Evolutionary conservation across 2,113 vertebrate genomes (phyloP).

Genomic region (Cygnus buccinator): DNA sequence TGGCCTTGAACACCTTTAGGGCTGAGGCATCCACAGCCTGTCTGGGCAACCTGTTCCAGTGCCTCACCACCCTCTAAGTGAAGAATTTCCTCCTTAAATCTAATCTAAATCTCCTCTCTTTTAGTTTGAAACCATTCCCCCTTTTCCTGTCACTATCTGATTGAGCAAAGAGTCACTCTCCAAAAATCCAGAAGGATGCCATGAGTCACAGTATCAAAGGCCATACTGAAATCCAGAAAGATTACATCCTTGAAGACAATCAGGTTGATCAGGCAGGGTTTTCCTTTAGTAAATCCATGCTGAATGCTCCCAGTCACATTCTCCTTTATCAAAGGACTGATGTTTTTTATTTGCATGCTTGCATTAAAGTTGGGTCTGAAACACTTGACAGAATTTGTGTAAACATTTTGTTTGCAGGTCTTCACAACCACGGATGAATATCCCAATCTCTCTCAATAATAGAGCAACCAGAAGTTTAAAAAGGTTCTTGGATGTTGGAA

Average conservation of each 20-base stretch:
- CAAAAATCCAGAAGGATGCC: too few relatives aligned
- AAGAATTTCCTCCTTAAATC: too few relatives aligned
- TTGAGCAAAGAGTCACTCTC: too few relatives aligned
- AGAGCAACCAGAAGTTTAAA: neutral
- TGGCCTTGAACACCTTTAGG: too few relatives aligned
- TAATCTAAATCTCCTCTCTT: too few relatives aligned
- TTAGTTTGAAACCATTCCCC: too few relatives aligned
- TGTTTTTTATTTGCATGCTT: neutral
- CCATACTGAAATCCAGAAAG: too few relatives aligned
- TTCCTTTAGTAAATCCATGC: neutral
- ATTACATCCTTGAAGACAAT: neutral
- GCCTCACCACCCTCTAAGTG: too few relatives aligned
- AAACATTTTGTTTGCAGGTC: neutral
- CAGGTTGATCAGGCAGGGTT: neutral
- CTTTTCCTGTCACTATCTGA: too few relatives aligned
- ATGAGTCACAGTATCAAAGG: too few relatives aligned
- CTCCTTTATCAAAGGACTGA: neutral
- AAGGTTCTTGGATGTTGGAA: neutral
- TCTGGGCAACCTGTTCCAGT: too few relatives aligned
- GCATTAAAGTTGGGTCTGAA: neutral
- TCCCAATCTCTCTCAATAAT: neutral
- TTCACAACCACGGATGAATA: neutral
- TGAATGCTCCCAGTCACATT: neutral
- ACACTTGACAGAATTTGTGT: neutral
- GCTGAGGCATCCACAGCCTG: too few relatives aligned